Evolutionary conservation across 2,797 vertebrate species (phyloP).

Genomic region (Brotogeris chrysoptera): DNA sequence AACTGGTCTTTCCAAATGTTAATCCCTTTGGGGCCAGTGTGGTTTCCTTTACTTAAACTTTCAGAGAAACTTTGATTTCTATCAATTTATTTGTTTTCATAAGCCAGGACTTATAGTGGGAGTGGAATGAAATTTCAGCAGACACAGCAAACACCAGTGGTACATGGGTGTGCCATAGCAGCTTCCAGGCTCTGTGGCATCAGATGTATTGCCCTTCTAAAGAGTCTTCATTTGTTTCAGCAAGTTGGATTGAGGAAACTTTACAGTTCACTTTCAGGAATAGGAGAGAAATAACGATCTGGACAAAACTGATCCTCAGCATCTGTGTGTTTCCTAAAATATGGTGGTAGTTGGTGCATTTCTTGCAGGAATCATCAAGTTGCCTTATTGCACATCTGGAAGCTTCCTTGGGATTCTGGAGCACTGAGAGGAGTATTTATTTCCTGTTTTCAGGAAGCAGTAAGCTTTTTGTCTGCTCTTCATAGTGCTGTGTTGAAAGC

Average conservation of each 20-base stretch:
- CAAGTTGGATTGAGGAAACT: not conserved
- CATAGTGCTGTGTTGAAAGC: not conserved
- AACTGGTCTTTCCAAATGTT: not conserved
- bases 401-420: not conserved
- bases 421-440: not conserved
- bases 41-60: conserved; percentile 30
- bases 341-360: not conserved
- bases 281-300: not conserved
- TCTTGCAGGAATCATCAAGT: not conserved
- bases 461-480: not conserved
- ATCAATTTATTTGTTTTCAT: not conserved
- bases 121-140: not conserved
- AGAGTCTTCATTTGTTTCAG: not conserved
- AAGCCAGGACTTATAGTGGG: not conserved
- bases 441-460: not conserved
- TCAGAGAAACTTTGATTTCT: conserved; percentile 3
- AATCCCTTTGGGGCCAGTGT: not conserved
- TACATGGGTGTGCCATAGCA: not conserved
- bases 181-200: not conserved
- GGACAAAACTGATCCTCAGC: not conserved
- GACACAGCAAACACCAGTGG: not conserved
- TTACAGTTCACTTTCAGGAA: not conserved
- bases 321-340: not conserved
- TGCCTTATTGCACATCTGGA: not conserved
- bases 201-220: not conserved